A percentile compares a stretch with the other conserved stretches of the same genome.
These are phyloP conservation scores for Epizoanthus illoricatus DNA, from an alignment of 92 coral and sea anemone species.

Conservation along the genomic window DNA sequence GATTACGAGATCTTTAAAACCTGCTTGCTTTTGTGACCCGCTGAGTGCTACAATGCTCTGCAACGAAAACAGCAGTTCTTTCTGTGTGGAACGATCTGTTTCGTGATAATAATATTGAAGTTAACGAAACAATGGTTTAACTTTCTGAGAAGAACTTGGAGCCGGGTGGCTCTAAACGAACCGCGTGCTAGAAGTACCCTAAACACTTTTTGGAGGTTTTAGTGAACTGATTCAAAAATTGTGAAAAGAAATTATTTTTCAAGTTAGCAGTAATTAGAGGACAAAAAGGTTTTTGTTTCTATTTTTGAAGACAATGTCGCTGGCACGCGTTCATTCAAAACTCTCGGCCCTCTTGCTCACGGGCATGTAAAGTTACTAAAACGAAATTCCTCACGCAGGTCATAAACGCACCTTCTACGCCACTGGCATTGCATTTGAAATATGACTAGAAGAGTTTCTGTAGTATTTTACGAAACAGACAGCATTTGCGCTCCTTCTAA, in stretches of 20 bases:
- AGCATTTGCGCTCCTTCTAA: neutral
- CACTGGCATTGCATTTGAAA: neutral
- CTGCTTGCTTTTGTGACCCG: neutral
- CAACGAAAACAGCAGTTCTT: neutral
- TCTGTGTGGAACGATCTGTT: neutral
- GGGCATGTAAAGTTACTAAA: no score
- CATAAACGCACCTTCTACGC: no score
- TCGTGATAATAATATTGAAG: neutral
- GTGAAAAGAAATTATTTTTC: neutral
- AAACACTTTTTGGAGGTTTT: neutral
- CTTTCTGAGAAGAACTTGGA: no score
- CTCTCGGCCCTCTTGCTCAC: no score
- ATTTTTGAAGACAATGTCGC: slow-evolving; percentile 1
- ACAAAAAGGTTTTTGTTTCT: slow-evolving; percentile 7
- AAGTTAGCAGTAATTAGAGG: neutral
- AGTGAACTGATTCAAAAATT: neutral
- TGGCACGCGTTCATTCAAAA: slow-evolving; percentile 13
- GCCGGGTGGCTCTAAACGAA: neutral
- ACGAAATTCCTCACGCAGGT: no score
- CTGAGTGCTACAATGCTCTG: neutral
- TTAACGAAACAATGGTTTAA: slow-evolving; percentile 1
- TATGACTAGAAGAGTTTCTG: neutral
- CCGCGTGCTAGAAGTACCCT: neutral
- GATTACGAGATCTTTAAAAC: neutral
- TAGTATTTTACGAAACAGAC: neutral